Conservation (phyloP, 92 coral and sea anemone genomes). For the Montipora capitata region DNA sequence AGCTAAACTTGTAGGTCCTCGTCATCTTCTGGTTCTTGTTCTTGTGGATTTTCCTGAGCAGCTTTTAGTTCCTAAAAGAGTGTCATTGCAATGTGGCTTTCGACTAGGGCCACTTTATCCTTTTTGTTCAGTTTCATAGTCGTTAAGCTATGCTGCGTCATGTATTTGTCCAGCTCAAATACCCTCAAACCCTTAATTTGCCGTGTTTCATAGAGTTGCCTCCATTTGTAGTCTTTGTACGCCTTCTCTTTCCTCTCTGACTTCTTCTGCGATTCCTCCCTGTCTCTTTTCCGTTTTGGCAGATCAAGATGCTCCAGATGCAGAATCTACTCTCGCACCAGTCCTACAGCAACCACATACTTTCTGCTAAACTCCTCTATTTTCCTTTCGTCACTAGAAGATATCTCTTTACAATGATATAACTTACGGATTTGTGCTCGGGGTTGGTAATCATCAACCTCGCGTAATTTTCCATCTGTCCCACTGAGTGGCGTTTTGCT, state of each 20-base stretch:
- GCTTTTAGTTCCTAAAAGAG: neutral
- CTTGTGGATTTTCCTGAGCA: slow-evolving; percentile 19
- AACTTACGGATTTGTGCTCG: slow-evolving; percentile 52
- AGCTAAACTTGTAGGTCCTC: slow-evolving; percentile 51
- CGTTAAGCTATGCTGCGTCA: slow-evolving; percentile 56
- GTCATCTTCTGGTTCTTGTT: slow-evolving; percentile 39
- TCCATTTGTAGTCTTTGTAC: slow-evolving; percentile 62
- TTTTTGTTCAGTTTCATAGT: slow-evolving; percentile 57
- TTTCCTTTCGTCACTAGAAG: slow-evolving; percentile 50
- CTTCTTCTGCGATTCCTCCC: slow-evolving; percentile 39
- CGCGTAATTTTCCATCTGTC: slow-evolving; percentile 33
- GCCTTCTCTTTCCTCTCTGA: slow-evolving; percentile 57
- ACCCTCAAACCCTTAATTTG: slow-evolving; percentile 63
- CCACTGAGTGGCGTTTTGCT: slow-evolving; percentile 54
- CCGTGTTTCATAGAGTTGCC: slow-evolving; percentile 53
- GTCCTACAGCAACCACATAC: slow-evolving; percentile 47
- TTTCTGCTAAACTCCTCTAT: slow-evolving; percentile 57
- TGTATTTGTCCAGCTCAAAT: slow-evolving; percentile 64
- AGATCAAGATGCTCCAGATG: slow-evolving; percentile 63
- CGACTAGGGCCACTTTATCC: slow-evolving; percentile 72
- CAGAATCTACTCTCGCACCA: slow-evolving; percentile 54
- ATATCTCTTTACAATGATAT: slow-evolving; percentile 20
- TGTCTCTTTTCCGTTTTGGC: slow-evolving; percentile 55
- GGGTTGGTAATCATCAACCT: slow-evolving; percentile 74
- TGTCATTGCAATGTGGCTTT: slow-evolving; percentile 69